Base-by-base conservation (phyloP, 1,140 invertebrate genomes). In the Phymorhynchus buccinoides region DNA sequence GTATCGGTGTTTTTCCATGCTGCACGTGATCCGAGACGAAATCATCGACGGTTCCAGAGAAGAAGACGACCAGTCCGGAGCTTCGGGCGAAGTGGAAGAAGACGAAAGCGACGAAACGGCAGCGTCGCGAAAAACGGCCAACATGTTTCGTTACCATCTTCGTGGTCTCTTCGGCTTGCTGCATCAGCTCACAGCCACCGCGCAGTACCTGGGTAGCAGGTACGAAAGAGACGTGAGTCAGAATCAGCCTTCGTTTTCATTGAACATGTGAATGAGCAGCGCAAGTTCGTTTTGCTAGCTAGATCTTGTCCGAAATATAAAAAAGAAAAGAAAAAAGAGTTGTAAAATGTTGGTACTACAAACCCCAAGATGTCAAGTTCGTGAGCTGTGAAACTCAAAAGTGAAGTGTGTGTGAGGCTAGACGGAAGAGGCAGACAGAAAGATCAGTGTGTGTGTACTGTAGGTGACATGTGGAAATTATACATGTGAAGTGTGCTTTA, bases 151-250 rank as follows among this genome's bases (percentile, higher is more conserved):
- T 79, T 88, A 88, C 87, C 89, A 91, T 83, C 86, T 91, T 27
- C 56, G 84, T 71, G 88, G 89, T 80, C 86, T 91, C 3, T 91
- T 90, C 56, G 85, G 81, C 41, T 56, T 90, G 30, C 75, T 91
- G 71, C 88, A 90, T 84, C 88, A 91, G 77, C 78, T 91, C 86
- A 91, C 90, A 48, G 88, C 87, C 39, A 90, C 90, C 27, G 90
- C 90, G 2, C 89, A 90, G 78, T 87, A 86, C 78, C 80, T 91
- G 16, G 88, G 88, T 35, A 85, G 84, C 44, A 85, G 87, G 22
- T 91, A 91, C 66, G 89, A 91, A 73, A 81, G 82, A 16, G 90
- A 90, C 77, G 87, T 91, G 16, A 83, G 84, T 0, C 85, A 84
- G 22, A 71, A 85, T 12, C 86, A 87, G 52, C 84, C 62, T 32